A percentile compares a stretch with the other conserved stretches of the same genome.
phyloP scores from a whole-genome alignment of 2,888 invertebrate species.

The Chloroclysta siterata region DNA sequence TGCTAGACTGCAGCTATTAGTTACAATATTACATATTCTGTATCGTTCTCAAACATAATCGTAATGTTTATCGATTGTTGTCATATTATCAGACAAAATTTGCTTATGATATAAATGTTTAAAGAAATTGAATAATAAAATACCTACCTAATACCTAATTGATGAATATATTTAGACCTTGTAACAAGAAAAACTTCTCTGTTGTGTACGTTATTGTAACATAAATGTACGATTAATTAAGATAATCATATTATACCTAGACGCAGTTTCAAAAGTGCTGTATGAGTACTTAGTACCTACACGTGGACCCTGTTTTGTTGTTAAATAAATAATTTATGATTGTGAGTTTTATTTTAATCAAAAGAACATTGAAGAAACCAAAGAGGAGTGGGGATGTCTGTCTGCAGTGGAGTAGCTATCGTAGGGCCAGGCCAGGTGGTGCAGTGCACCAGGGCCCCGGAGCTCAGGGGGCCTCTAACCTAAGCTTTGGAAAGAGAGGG shows the following conservation, averaged over 20 bases:
- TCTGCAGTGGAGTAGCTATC: no score
- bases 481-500: no score
- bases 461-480: no score
- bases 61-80: neutral
- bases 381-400: no score
- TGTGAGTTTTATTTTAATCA: constrained; percentile 44
- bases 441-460: no score
- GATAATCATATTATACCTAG: constrained; percentile 24
- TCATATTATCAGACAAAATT: neutral
- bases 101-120: neutral
- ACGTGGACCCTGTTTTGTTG: constrained; percentile 70
- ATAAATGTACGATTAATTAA: no score
- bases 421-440: no score
- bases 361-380: neutral
- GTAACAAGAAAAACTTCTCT: constrained; percentile 7
- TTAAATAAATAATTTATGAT: constrained; percentile 71
- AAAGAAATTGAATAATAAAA: neutral
- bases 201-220: constrained; percentile 13
- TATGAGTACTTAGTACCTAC: constrained; percentile 50
- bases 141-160: neutral
- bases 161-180: no score
- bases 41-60: neutral
- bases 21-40: no score
- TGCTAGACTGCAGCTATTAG: no score
- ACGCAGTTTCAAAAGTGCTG: constrained; percentile 35